phyloP scores from a whole-genome alignment of 2,797 vertebrate species.

The Siniperca undulata region DNA sequence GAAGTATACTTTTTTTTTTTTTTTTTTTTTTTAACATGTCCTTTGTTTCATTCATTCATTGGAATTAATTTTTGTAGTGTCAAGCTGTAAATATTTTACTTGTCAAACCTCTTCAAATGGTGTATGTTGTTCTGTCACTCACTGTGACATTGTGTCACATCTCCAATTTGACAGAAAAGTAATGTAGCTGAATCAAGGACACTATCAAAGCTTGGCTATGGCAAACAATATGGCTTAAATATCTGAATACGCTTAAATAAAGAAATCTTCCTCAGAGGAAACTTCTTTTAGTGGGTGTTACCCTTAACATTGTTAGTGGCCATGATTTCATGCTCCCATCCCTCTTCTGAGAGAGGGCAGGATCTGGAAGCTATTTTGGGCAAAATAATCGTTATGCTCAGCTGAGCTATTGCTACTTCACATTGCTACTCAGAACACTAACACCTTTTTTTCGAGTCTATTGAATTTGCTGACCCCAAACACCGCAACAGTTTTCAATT shows the following conservation, averaged over 20 bases:
- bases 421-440: slow-evolving; percentile 66
- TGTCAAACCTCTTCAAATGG: background rate
- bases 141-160: too few species aligned
- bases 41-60: background rate
- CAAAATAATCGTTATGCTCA: slow-evolving; percentile 48
- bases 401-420: slow-evolving; percentile 54
- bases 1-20: background rate
- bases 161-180: background rate
- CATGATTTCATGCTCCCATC: slow-evolving; percentile 54
- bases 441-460: slow-evolving; percentile 56
- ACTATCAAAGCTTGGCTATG: background rate
- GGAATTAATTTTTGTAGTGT: background rate
- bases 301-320: slow-evolving; percentile 46
- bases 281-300: slow-evolving; percentile 23
- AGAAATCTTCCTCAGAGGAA: slow-evolving; percentile 26
- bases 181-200: slow-evolving; percentile 1
- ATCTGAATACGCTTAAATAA: slow-evolving; percentile 34
- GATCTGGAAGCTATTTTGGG: slow-evolving; percentile 51
- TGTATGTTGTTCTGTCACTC: background rate
- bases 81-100: background rate
- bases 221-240: background rate
- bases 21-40: background rate
- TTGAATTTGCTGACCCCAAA: slow-evolving; percentile 75
- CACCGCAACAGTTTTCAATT: slow-evolving; percentile 77
- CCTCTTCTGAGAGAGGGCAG: slow-evolving; percentile 46